Evolutionary conservation across 2,113 vertebrate genomes (phyloP).

Genomic region (Bucco capensis): DNA sequence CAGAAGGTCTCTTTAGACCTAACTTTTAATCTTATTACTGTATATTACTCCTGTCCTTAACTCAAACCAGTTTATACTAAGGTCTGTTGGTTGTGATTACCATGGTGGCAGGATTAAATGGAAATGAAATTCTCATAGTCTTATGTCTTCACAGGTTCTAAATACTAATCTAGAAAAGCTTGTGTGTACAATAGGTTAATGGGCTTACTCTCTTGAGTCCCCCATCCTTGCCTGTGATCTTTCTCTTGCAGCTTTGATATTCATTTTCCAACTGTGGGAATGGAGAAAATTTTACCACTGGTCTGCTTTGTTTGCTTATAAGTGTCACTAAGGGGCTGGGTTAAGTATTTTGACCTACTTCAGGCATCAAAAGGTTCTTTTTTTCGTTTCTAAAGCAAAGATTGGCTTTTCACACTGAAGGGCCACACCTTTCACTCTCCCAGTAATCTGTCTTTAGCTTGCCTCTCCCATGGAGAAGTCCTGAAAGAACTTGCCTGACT

Average conservation of each 20-base stretch:
- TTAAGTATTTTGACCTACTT: slow-evolving; percentile 61
- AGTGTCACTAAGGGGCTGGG: slow-evolving; percentile 30
- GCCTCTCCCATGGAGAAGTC: slow-evolving; percentile 22
- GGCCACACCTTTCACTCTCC: slow-evolving; percentile 32
- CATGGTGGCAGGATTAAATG: neutral
- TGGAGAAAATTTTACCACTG: neutral
- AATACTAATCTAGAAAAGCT: neutral
- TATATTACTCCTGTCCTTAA: neutral
- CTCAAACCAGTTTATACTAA: neutral
- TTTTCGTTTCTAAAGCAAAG: slow-evolving; percentile 29
- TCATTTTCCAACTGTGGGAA: neutral
- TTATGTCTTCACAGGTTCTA: neutral
- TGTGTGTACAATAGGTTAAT: neutral
- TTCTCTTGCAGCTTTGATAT: neutral
- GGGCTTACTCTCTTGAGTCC: neutral
- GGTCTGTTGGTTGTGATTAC: neutral
- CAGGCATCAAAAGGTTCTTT: slow-evolving; percentile 31
- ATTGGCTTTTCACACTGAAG: slow-evolving; percentile 30
- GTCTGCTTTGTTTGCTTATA: slow-evolving; percentile 38
- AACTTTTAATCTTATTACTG: neutral
- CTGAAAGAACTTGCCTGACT: slow-evolving; percentile 50
- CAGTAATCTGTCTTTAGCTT: neutral
- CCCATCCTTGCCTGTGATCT: neutral
- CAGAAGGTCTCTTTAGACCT: neutral
- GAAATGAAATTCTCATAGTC: neutral